Base-by-base conservation (phyloP, 2,888 invertebrate species). In the Periphyllus acericola region DNA sequence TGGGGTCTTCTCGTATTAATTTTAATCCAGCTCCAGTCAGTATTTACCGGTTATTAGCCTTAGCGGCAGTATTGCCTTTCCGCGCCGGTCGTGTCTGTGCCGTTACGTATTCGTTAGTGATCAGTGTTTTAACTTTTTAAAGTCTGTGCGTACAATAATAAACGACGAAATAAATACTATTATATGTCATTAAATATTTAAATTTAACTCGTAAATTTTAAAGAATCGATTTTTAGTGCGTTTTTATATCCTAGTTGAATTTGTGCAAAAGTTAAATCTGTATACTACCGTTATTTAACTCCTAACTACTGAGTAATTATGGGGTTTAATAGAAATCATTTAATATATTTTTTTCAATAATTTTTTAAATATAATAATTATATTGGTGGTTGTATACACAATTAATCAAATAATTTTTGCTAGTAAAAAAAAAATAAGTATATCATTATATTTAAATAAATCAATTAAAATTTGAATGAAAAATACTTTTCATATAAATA, bases 1-100 rank as follows among this genome's bases (percentile, higher is more conserved):
- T 87, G 74, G 72, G 72, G 36, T 86, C 71, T 87, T 80, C 80
- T 81, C 66, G 55, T 74, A 87, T 74, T 87, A 87, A 87, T 75
- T 87, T 81, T 81, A 87, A 87, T 87, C 87, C 80, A 74, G 80
- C 87, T 87, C 87, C 87, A 87, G 83, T 83, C 71, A 86, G 87
- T 66, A 66, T 75, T 81, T 87, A 87, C 87, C 81, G 81, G 81
- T 81, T 81, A 81, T 80, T 80, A 84, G 84, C 32, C 29, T 76
- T 71, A 68, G 76, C 40, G 17, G 25, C 74, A 60, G 52, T 78
- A 55, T 75, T 32, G 40, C 32, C 21, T 85, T 68, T 52, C 66
- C 68, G 25, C 40, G 80, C 34, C 72, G 36, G 14, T 78, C n/a
- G 72, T 55, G 34, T 25, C 14, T 36, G 29, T 78, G 19, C n/a